Percentiles rank a stretch among this genome's conserved stretches.
Conservation (phyloP, 2,888 invertebrate species). For the Drosophila merina region DNA sequence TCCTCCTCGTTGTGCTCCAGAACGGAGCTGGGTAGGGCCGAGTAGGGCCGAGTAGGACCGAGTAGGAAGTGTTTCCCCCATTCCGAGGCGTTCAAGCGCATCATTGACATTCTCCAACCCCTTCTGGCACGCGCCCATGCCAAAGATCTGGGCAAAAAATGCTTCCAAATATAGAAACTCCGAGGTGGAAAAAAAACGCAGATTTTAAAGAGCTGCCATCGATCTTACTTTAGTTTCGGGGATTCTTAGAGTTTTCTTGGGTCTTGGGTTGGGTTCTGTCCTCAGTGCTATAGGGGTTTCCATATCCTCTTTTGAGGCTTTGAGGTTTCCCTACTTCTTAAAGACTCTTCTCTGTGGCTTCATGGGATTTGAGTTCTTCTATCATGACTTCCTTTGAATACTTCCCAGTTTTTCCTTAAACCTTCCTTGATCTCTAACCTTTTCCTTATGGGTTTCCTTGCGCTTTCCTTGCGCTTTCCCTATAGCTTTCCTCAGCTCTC, state of each 20-base stretch:
- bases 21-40: neutral
- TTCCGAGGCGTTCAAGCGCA: slow-evolving; percentile 31
- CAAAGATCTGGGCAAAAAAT: neutral
- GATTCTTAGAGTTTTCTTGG: neutral
- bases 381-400: neutral
- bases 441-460: neutral
- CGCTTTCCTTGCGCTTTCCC: neutral
- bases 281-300: neutral
- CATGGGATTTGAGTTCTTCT: neutral
- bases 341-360: neutral
- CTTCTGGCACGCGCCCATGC: slow-evolving; percentile 58
- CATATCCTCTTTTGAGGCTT: no score
- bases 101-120: slow-evolving; percentile 28
- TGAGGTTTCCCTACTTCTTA: no score
- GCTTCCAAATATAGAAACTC: slow-evolving; percentile 1
- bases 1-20: neutral
- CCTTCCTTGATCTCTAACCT: neutral
- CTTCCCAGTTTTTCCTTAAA: neutral
- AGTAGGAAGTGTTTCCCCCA: slow-evolving; percentile 1
- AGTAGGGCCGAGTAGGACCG: slow-evolving; percentile 3
- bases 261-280: neutral
- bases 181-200: neutral
- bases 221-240: neutral
- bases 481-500: neutral
- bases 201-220: neutral